phyloP scores from a whole-genome alignment of 37 sponge, comb jelly and placozoan species.

The Amphimedon queenslandica region DNA sequence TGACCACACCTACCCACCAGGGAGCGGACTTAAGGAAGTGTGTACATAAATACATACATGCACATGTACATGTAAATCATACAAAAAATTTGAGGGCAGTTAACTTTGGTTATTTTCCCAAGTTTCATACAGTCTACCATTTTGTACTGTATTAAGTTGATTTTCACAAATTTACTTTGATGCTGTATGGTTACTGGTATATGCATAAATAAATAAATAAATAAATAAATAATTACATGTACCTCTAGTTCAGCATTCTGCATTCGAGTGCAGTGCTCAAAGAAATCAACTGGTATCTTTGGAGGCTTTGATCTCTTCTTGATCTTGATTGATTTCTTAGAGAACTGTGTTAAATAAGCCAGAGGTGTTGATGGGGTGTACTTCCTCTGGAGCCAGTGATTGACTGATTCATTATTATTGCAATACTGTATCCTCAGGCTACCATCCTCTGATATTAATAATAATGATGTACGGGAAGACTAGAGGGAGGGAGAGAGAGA shows the following conservation, averaged over 20 bases:
- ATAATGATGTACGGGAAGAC: constrained; percentile 73
- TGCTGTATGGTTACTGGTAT: not conserved
- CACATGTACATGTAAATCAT: too few relatives aligned
- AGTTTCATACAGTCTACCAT: too few relatives aligned
- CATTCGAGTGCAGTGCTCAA: constrained; percentile 68
- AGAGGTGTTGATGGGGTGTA: constrained; percentile 75
- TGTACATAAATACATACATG: too few relatives aligned
- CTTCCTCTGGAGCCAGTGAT: constrained; percentile 65
- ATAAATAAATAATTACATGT: too few relatives aligned
- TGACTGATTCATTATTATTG: constrained; percentile 42
- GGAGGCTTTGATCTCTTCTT: constrained; percentile 3
- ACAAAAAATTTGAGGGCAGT: too few relatives aligned
- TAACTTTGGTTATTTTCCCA: too few relatives aligned
- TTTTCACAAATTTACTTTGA: too few relatives aligned
- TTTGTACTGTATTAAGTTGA: too few relatives aligned
- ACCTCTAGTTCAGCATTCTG: constrained; percentile 63
- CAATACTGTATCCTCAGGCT: constrained; percentile 70
- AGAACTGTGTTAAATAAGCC: constrained; percentile 26
- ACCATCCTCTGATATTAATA: constrained; percentile 88
- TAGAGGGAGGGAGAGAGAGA: not conserved
- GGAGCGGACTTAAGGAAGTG: constrained; percentile 83
- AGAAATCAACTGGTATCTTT: constrained; percentile 85
- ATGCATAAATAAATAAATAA: too few relatives aligned
- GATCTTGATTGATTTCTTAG: constrained; percentile 12
- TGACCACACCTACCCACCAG: constrained; percentile 17